Base-by-base conservation (phyloP, 2,888 invertebrate species). In the Cantharis rufa region DNA sequence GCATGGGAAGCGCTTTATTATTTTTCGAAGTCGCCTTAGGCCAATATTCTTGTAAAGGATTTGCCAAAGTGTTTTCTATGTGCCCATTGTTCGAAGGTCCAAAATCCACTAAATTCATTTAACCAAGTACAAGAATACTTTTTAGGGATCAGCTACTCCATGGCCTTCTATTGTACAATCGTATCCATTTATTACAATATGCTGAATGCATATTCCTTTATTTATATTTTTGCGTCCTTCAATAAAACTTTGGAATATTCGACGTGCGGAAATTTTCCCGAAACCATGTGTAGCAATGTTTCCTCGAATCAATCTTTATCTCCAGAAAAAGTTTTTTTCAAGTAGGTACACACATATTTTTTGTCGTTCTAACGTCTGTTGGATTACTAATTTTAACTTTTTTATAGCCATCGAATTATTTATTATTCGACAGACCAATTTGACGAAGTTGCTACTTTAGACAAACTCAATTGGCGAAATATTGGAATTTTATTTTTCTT, bases 21-120 rank as follows among this genome's bases (percentile, higher is more conserved):
- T 81, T 82, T 76, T 82, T 83, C 66, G 83, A 83, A 77, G 61
- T 82, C 27, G 78, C 79, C 63, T 70, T 83, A 16, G 81, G 83
- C 10, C 83, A 83, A 72, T 82, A 82, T 70, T 79, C 80, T 5
- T 71, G 71, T 15, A 79, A 75, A 71, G 83, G 83, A 32, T 77
- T 81, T 68, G 66, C 78, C 15, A 80, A 77, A 64, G 79, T 81
- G 11, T 82, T 82, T 69, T 62, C 79, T 1, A 75, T 82, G 16
- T 80, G 81, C 68, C 83, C 82, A 3, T 16, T 81, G 13, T 80
- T 81, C 75, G 81, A 79, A 78, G 79, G 79, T 79, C 70, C 66
- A 21, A 10, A 62, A 32, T 61, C 5, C 27, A 13, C 73, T 27
- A n/a, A 61, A 10, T 15, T 15, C 2, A 16, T 15, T 18, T 11